Conservation (phyloP, 2,113 vertebrate species). For the Struthidea cinerea region DNA sequence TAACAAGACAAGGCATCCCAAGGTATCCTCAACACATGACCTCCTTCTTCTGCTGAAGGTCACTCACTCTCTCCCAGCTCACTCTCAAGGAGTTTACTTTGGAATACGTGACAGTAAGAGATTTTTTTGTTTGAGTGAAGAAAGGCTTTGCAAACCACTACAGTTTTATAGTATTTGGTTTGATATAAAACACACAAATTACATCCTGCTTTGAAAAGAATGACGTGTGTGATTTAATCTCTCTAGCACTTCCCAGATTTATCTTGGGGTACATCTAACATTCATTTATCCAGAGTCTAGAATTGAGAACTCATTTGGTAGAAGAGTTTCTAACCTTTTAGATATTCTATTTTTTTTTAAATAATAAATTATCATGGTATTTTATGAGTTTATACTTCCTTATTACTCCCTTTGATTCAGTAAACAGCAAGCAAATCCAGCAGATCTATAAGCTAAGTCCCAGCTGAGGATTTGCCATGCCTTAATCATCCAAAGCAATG, state of each 20-base stretch:
- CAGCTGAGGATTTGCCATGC: neutral
- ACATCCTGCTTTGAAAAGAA: neutral
- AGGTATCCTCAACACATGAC: neutral
- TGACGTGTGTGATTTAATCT: neutral
- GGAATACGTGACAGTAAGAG: neutral
- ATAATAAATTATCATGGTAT: neutral
- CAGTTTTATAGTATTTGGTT: neutral
- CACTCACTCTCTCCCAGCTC: neutral
- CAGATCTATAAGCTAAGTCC: neutral
- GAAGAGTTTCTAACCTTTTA: neutral
- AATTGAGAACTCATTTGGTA: neutral
- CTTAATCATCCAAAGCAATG: neutral
- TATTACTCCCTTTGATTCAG: neutral
- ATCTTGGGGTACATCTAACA: neutral
- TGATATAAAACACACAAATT: neutral
- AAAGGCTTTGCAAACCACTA: neutral
- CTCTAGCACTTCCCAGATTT: neutral
- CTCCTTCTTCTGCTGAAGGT: neutral
- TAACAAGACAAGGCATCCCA: neutral
- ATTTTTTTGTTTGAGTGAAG: neutral
- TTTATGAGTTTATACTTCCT: neutral
- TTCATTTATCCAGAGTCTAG: neutral
- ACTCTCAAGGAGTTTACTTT: neutral
- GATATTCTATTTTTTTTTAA: neutral
- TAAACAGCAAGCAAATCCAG: neutral